Evolutionary conservation across 2,797 vertebrate genomes (phyloP), one percentile per base, ranked within the genome.

Genomic region (Orientallactaga sibirica): DNA sequence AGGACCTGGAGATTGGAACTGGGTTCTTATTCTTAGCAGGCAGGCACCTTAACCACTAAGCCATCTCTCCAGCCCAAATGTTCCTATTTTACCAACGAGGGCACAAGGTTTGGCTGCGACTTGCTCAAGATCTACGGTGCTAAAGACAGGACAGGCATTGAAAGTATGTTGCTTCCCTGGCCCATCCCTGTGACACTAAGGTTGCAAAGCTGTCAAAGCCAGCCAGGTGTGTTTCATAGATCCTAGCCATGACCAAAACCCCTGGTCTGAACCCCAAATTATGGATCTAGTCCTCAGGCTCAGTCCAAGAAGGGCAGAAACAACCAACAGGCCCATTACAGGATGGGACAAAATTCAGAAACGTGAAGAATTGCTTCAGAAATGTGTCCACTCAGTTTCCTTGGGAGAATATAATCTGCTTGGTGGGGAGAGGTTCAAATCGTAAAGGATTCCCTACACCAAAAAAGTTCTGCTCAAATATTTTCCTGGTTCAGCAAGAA

Each of bases 1-100:
- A 37, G 33, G 33, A 37, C 33, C 33, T 37, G 33, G 33, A 37
- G 33, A 37, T 37, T 37, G 33, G 33, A 37, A 37, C 33, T 37
- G 33, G 33, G 33, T 37, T 37, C 33, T 37, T 37, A 37, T 37
- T 37, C 33, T 37, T 37, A 37, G 33, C 33, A 37, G 33, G 33
- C 33, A 37, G 33, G 33, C 33, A 37, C 33, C 33, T 37, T 37
- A 37, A 37, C 33, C 33, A 37, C 33, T 37, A 37, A 37, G 33
- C 33, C 33, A 37, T 37, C 33, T 37, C 33, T 37, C 33, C 33
- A 37, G 33, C 33, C 33, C 22, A 78, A n/a, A 22, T 86, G 25
- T 33, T 12, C 10, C 55, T 90, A 73, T 80, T 91, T 97, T 86
- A 82, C 14, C 61, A 90, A 73, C 91, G 52, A 94, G 20, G 24